Base-by-base conservation (phyloP, 2,113 vertebrate genomes). In the Lampris megalopsis region DNA sequence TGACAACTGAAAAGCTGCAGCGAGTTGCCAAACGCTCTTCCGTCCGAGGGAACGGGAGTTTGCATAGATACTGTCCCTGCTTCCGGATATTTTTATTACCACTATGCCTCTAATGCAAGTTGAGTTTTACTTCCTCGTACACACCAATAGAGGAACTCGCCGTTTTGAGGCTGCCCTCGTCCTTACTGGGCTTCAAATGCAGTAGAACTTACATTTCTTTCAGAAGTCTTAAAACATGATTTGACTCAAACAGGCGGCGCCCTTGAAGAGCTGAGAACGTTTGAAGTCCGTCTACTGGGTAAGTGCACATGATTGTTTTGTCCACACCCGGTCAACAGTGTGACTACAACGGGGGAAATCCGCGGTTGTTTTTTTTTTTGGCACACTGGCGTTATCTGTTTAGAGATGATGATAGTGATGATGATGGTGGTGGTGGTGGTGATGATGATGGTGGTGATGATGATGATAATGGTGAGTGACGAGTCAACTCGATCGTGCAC, bases 81-180 rank as follows among this genome's bases (percentile, higher is more conserved):
- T 94, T 95, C 93, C 94, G 91, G 91, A 81, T 86, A 73, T 75
- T 75, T 72, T 77, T 76, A 85, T 87, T 80, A 75, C 84, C 66
- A 78, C 86, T 80, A 62, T 80, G 89, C 76, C 62, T 89, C 60
- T 82, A 90, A 86, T 85, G 82, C 89, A 85, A 89, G 87, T 91
- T 42, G 85, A 92, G 91, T 93, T 88, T 91, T 89, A 95, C 94
- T 95, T 95, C 94, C 94, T 94, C 81, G 81, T 95, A 69, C 80
- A 84, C 53, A 53, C 69, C 75, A 92, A 94, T 93, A 92, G 94
- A 94, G 94, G 94, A 95, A 95, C 93, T 94, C 90, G 81, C 88
- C 89, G 86, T 77, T 76, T 56, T 66, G 89, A 42, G 67, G 70
- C 80, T 82, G 85, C 74, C 36, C 77, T 58, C 24, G 24, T 64